Percentiles rank a stretch among this genome's conserved stretches.
Conservation (phyloP, 2,888 invertebrate genomes). For the Sclerodermus sp. region DNA sequence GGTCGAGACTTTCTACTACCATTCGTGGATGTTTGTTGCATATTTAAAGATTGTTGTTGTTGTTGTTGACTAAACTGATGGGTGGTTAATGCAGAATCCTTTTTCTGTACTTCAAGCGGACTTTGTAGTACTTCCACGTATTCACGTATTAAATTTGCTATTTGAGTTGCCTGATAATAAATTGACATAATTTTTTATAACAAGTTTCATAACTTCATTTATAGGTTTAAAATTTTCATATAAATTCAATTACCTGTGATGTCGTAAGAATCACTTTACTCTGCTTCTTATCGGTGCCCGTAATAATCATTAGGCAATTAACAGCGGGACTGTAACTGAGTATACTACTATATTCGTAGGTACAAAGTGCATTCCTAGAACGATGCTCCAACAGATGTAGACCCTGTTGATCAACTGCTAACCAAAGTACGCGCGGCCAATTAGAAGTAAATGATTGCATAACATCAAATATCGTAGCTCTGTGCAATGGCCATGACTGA, state of each 20-base stretch:
- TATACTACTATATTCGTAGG: slow-evolving; percentile 87
- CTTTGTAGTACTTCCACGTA: slow-evolving; percentile 72
- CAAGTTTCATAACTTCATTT: background rate
- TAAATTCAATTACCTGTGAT: slow-evolving; percentile 68
- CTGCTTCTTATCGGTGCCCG: slow-evolving; percentile 86
- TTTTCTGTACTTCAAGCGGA: slow-evolving; percentile 52
- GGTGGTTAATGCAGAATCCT: slow-evolving; percentile 43
- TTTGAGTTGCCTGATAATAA: slow-evolving; percentile 79
- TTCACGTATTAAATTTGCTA: slow-evolving; percentile 88
- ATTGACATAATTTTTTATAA: slow-evolving; percentile 1
- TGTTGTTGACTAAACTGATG: slow-evolving; percentile 26
- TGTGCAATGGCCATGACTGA: slow-evolving; percentile 89
- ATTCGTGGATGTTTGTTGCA: no score
- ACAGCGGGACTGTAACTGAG: slow-evolving; percentile 89
- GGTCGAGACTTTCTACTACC: slow-evolving; percentile 57
- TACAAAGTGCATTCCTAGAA: slow-evolving; percentile 84
- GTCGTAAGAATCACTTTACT: slow-evolving; percentile 93
- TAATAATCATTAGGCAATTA: slow-evolving; percentile 91
- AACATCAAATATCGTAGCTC: slow-evolving; percentile 92
- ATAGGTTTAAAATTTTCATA: background rate
- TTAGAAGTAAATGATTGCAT: slow-evolving; percentile 96
- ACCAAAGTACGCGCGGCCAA: slow-evolving; percentile 91
- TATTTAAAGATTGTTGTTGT: slow-evolving; percentile 10
- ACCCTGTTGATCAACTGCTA: slow-evolving; percentile 91
- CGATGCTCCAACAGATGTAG: slow-evolving; percentile 87